Percentiles rank a stretch among this genome's conserved stretches.
Evolutionary conservation across 2,113 vertebrate species (phyloP).

Genomic region (Xerus inauris): DNA sequence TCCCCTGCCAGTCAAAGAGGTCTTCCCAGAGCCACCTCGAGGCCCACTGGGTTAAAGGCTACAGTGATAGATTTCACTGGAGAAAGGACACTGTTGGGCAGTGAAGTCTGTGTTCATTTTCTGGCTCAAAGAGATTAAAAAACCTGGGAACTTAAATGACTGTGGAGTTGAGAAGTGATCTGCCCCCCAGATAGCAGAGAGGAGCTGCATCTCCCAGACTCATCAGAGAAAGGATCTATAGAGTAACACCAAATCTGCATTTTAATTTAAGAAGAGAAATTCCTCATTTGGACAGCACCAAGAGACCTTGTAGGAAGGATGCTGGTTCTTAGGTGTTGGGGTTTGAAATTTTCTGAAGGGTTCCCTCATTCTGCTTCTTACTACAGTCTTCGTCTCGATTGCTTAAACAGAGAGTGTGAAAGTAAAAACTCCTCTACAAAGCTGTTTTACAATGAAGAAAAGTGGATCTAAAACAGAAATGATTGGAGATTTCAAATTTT

Average conservation of each 20-base stretch:
- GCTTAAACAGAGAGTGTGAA: not conserved
- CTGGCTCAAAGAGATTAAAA: not conserved
- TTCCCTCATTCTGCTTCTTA: not conserved
- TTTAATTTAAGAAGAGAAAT: conserved; percentile 28
- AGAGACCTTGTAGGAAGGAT: not conserved
- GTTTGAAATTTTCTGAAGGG: not conserved
- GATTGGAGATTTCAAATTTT: not conserved
- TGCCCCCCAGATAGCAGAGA: not conserved
- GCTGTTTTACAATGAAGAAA: not conserved
- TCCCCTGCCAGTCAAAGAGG: not conserved
- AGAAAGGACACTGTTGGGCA: not conserved
- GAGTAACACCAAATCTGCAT: not conserved
- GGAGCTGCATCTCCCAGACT: not conserved
- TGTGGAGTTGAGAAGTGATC: not conserved
- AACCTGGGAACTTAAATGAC: not conserved
- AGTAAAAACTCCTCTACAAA: no score
- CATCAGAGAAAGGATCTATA: not conserved
- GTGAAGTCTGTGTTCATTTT: not conserved
- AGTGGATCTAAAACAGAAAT: not conserved
- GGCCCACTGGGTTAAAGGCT: conserved; percentile 62
- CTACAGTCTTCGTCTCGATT: not conserved
- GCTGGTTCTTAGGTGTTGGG: not conserved
- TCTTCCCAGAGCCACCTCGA: not conserved
- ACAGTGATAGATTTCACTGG: not conserved
- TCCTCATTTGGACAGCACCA: not conserved